Conservation (phyloP, 2,888 invertebrate species). For the Thera obeliscata region DNA sequence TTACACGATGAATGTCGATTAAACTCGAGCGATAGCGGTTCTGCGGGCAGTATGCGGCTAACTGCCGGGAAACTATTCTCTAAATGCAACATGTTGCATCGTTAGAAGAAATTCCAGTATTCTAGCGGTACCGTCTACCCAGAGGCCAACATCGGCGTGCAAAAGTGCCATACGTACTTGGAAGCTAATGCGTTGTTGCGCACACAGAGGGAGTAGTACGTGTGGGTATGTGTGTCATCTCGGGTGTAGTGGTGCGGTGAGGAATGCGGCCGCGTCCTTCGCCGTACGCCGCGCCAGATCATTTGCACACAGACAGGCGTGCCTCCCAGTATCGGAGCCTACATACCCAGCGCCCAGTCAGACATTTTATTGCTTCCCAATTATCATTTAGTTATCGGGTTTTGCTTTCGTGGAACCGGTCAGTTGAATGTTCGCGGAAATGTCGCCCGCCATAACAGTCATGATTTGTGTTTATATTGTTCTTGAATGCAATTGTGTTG, state of each 20-base stretch:
- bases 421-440: slow-evolving; percentile 44
- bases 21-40: slow-evolving; percentile 47
- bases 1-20: slow-evolving; percentile 39
- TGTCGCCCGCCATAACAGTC: slow-evolving; percentile 38
- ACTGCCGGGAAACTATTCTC: slow-evolving; percentile 57
- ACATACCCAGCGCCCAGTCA: slow-evolving; percentile 56
- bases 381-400: slow-evolving; percentile 65
- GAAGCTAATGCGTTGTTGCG: slow-evolving; percentile 59
- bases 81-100: slow-evolving; percentile 66
- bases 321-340: slow-evolving; percentile 47
- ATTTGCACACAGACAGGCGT: slow-evolving; percentile 79
- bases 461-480: slow-evolving; percentile 36
- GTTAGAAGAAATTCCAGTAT: slow-evolving; percentile 69
- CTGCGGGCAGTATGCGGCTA: slow-evolving; percentile 49
- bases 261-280: slow-evolving; percentile 84
- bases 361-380: slow-evolving; percentile 73
- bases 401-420: slow-evolving; percentile 41
- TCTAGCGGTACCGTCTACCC: slow-evolving; percentile 62
- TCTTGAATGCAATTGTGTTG: slow-evolving; percentile 31
- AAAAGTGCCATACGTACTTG: slow-evolving; percentile 69
- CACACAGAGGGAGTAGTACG: slow-evolving; percentile 54
- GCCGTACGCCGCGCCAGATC: slow-evolving; percentile 75
- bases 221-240: slow-evolving; percentile 77
- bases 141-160: slow-evolving; percentile 56
- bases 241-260: slow-evolving; percentile 68